Evolutionary conservation across 2,888 invertebrate genomes (phyloP), one percentile per base, ranked within the genome.

Genomic region (Hemaris fuciformis): DNA sequence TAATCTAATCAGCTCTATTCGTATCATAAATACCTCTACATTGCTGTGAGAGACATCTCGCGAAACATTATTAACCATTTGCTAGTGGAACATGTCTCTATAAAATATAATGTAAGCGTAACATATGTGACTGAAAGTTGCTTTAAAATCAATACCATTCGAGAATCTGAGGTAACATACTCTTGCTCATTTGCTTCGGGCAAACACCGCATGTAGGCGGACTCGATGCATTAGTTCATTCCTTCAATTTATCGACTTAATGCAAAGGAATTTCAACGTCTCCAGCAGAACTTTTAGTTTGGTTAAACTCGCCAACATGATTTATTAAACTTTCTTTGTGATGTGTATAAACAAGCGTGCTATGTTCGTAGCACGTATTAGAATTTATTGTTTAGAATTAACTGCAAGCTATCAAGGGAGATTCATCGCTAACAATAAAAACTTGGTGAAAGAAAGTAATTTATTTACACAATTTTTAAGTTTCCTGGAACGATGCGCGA

Each of bases 151-250:
- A 53, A 31, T 53, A 67, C 61, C 69, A 65, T 71, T 66, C 64
- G 64, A 72, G 63, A 64, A 66, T 65, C 59, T 62, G 68, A 69
- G 23, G 41, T 27, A 48, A 67, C 68, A 68, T 65, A 61, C 60
- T 66, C 67, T 66, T 74, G 75, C 76, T 53, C 53, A 77, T 74
- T 74, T 66, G 75, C 73, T 71, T 65, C 67, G 66, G 67, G 70
- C 75, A 72, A 65, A 73, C 75, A 72, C 66, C 68, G 68, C 66
- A 62, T 62, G 85, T 85, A 82, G 86, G 85, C 75, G 84, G 83
- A 80, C 76, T 74, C 67, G 68, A 69, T 77, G 81, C 77, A 82
- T 86, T 84, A 83, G 74, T 80, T 76, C 77, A 84, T 81, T 84
- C 76, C 77, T 74, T 74, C 80, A 82, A 81, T 86, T 84, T 83